Evolutionary conservation across 2,113 vertebrate genomes (phyloP).

Genomic region (Xerus inauris): DNA sequence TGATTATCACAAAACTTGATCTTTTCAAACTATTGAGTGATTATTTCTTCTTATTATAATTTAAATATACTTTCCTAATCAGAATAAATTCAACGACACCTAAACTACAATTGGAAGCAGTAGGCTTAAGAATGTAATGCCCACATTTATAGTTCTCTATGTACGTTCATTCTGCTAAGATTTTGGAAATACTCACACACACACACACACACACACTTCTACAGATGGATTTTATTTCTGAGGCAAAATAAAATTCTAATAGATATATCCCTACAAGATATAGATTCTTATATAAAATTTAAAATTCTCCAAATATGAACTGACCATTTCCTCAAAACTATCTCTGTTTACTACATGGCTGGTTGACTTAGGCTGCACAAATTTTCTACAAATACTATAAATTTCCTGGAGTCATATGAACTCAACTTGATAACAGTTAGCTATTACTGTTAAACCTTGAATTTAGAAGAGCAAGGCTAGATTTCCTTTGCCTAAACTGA

Average conservation of each 20-base stretch:
- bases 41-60: not conserved
- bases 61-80: not conserved
- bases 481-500: conserved; percentile 43
- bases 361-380: not conserved
- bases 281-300: not conserved
- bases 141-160: not conserved
- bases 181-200: not conserved
- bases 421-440: not conserved
- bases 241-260: not conserved
- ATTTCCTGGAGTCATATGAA: not conserved
- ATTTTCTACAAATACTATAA: not conserved
- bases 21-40: not conserved
- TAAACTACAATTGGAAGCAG: not conserved
- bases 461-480: conserved; percentile 45
- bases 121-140: not conserved
- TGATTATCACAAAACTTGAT: not conserved
- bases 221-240: not conserved
- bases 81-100: not conserved
- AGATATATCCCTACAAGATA: not conserved
- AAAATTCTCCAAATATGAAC: not conserved
- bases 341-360: not conserved
- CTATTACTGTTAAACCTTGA: conserved; percentile 17
- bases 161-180: not conserved
- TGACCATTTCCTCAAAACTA: not conserved
- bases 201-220: too few relatives aligned